Base-by-base conservation (phyloP, 2,888 invertebrate genomes). In the Noctua comes region DNA sequence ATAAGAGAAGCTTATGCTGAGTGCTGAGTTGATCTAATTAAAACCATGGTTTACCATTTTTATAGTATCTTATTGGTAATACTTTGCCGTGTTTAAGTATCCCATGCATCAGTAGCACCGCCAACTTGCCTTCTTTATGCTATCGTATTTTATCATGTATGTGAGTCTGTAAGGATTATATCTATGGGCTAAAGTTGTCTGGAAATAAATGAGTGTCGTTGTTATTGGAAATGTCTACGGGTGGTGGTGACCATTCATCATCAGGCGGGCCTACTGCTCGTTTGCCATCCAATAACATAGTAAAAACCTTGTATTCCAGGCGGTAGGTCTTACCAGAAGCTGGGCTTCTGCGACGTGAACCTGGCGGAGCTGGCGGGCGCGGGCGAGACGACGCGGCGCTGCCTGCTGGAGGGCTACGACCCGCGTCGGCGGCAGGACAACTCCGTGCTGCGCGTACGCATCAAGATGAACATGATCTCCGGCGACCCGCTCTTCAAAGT, bases 401-500 rank as follows among this genome's bases (percentile, higher is more conserved):
- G 98, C 95, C 97, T 99, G 86, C 97, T 99, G 84, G 99, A 99
- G 97, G 99, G 99, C 31, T 99, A 99, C 97, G 99, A 99, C 96
- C 97, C 98, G 85, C 97, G 98, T 87, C 98, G 98, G 93, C 97
- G 99, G 76, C 99, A 99, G 95, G 99, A 99, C 97, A 99, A 99
- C 97, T 99, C 99, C 87, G 99, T 99, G 97, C 97, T 99, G 88
- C 97, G 98, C 92, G 98, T 99, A 90, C 98, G 98, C 89, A 98
- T 99, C 91, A 98, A 98, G 93, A 99, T 99, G 98, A 98, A 98
- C 92, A 98, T 99, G 98, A 98, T 99, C 88, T 98, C 99, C 69
- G 99, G 99, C 71, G 99, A 99, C 97, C 99, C 99, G 89, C 98
- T 99, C 87, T 99, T 99, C 95, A 99, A 99, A 98, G 99, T 99